A percentile compares a stretch with the other conserved stretches of the same genome.
These are phyloP conservation scores for Nomada ruficornis DNA, from an alignment of 2,888 invertebrate genomes.

Conservation along the genomic window DNA sequence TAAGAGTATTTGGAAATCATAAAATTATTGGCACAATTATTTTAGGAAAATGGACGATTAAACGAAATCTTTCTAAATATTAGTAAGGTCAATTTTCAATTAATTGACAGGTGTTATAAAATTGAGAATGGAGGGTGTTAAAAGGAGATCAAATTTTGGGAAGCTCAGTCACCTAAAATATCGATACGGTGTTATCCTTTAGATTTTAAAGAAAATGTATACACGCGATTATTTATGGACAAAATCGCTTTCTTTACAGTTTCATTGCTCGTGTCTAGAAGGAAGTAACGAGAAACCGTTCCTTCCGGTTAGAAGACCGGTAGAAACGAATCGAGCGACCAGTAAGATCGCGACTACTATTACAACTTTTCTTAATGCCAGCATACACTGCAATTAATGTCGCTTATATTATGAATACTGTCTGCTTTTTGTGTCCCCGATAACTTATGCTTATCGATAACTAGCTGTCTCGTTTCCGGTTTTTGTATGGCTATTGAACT, in stretches of 20 bases:
- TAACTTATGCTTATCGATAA: not conserved
- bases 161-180: no score
- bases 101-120: not conserved
- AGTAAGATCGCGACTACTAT: slow-evolving; percentile 42
- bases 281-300: slow-evolving; percentile 59
- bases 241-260: slow-evolving; percentile 57
- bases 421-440: not conserved
- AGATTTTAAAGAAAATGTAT: no score
- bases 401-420: not conserved
- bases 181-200: no score
- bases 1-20: not conserved
- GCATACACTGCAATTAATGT: slow-evolving; percentile 18
- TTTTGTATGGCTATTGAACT: not conserved
- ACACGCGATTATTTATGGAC: not conserved
- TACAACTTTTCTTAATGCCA: slow-evolving; percentile 27
- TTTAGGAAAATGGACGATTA: not conserved
- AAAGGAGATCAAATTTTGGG: no score
- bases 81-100: not conserved
- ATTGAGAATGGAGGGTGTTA: not conserved
- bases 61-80: not conserved
- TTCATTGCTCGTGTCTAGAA: slow-evolving; percentile 36
- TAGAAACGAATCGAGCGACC: slow-evolving; percentile 42
- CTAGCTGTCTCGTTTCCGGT: not conserved
- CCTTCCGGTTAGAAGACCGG: slow-evolving; percentile 58
- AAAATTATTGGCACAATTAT: not conserved